These are phyloP conservation scores for Nemotelus pantherinus DNA, from an alignment of 2,888 invertebrate species.

Conservation along the genomic window DNA sequence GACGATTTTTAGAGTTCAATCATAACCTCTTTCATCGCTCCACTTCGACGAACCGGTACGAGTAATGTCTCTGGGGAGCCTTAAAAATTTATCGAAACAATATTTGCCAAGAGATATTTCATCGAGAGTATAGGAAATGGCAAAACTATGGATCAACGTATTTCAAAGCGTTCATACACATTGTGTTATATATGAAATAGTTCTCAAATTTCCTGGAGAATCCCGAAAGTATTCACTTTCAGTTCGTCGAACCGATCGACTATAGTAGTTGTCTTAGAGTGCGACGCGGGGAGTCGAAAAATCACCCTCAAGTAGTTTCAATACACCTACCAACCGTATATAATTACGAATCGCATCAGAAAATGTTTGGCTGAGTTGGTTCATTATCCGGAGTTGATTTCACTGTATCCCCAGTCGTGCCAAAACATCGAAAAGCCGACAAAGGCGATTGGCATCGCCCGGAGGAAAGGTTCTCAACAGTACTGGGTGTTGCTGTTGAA, in stretches of 20 bases:
- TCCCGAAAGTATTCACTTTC: background rate
- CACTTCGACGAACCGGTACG: background rate
- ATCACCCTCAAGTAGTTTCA: too few species aligned
- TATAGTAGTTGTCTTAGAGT: background rate
- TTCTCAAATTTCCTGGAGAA: background rate
- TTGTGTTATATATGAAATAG: too few species aligned
- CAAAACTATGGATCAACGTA: background rate
- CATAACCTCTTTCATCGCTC: background rate
- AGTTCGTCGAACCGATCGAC: too few species aligned
- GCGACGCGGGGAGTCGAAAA: background rate
- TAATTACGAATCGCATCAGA: too few species aligned
- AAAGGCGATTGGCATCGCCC: too few species aligned
- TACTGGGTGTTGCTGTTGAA: background rate
- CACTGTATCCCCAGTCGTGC: too few species aligned
- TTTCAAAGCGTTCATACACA: background rate
- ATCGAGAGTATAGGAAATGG: background rate
- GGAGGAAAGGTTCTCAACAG: background rate
- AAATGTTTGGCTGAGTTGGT: too few species aligned
- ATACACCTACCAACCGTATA: too few species aligned
- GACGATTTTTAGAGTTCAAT: conserved; percentile 14
- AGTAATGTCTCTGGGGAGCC: conserved; percentile 16
- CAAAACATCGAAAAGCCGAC: too few species aligned
- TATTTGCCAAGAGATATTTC: conserved; percentile 27
- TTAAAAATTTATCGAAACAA: conserved; percentile 42
- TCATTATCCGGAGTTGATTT: too few species aligned